A percentile compares a stretch with the other conserved stretches of the same genome.
Conservation (phyloP, 1,140 invertebrate species). For the Coelopa frigida region DNA sequence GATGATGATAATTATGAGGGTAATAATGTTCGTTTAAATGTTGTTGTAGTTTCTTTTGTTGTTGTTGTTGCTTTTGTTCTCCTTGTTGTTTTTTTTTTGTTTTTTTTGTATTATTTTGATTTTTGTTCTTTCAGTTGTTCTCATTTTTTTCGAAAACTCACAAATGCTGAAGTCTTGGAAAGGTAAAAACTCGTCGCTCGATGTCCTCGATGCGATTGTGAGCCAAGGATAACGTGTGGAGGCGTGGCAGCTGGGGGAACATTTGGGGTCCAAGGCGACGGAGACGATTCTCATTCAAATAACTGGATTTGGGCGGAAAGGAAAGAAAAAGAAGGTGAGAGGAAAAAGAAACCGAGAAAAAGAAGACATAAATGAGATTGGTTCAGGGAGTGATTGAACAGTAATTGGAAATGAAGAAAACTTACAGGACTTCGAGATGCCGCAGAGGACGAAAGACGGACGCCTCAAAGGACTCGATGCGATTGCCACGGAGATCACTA, state of each 20-base stretch:
- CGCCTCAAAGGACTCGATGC: constrained; percentile 30
- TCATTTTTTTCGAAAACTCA: constrained; percentile 28
- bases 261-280: constrained; percentile 21
- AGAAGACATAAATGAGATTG: neutral
- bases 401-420: constrained; percentile 9
- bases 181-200: constrained; percentile 29
- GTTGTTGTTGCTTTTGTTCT: no score
- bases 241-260: constrained; percentile 27
- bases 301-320: constrained; percentile 14
- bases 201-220: constrained; percentile 40
- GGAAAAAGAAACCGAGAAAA: neutral
- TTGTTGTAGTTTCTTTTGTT: no score
- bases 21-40: no score
- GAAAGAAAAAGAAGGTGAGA: neutral
- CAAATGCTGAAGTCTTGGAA: constrained; percentile 32
- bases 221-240: constrained; percentile 42
- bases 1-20: no score
- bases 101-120: no score
- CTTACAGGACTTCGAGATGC: constrained; percentile 44
- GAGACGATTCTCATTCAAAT: constrained; percentile 34
- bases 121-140: neutral
- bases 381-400: neutral
- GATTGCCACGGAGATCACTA: constrained; percentile 46
- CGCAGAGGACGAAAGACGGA: constrained; percentile 30
- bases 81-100: no score